Evolutionary conservation across 1,140 invertebrate species (phyloP).

Genomic region (Semibalanus balanoides): DNA sequence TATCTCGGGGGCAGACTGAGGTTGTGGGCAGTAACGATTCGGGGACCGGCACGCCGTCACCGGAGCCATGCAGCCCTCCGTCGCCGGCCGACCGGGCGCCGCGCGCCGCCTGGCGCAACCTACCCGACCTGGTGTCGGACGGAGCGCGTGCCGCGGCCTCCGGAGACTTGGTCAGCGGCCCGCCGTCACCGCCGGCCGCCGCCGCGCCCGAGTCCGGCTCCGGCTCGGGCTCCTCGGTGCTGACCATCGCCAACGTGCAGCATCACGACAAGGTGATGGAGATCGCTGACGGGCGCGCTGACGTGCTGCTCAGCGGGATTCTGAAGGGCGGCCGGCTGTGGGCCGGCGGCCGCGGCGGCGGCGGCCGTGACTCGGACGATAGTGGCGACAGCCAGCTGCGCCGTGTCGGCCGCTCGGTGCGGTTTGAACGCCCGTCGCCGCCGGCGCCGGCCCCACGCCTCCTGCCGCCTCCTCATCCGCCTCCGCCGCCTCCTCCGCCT

Average conservation of each 20-base stretch:
- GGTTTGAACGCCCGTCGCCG: not conserved
- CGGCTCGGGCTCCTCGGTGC: not conserved
- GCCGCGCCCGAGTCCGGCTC: too few species aligned
- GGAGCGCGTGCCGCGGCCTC: too few species aligned
- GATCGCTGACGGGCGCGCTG: not conserved
- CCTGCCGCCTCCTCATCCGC: not conserved
- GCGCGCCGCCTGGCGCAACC: not conserved
- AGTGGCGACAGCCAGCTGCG: not conserved
- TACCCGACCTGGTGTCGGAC: not conserved
- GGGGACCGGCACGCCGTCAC: too few species aligned
- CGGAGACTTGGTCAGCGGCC: too few species aligned
- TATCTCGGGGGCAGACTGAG: too few species aligned
- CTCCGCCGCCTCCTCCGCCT: not conserved
- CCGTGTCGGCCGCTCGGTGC: not conserved
- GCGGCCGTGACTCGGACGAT: not conserved
- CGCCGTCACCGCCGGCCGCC: too few species aligned
- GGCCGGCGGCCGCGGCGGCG: too few species aligned
- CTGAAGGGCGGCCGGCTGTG: not conserved
- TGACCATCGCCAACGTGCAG: not conserved
- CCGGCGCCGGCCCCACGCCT: too few species aligned
- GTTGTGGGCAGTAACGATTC: too few species aligned
- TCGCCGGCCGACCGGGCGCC: too few species aligned
- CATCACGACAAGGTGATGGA: not conserved
- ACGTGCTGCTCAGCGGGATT: not conserved
- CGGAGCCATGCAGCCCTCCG: not conserved